Base-by-base conservation (phyloP, 2,888 invertebrate species). In the Apamea sordens region DNA sequence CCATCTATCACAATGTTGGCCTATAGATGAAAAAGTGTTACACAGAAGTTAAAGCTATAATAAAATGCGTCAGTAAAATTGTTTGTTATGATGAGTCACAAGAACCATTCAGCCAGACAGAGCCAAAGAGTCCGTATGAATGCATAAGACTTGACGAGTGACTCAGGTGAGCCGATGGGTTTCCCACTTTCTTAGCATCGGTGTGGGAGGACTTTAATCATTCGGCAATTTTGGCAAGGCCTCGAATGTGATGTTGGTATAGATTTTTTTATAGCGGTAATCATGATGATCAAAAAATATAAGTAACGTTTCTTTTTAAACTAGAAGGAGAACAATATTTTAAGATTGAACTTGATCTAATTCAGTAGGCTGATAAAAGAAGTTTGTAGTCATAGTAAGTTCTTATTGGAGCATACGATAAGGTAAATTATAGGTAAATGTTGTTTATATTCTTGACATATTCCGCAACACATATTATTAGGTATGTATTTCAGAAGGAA, bases 121-220 rank as follows among this genome's bases (percentile, higher is more conserved):
- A 28, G 36, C 10, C 72, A 13, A 86, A 67, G 91, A 92, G 90
- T 86, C 92, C 91, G 59, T 90, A 91, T 83, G 83, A 90, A 90
- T 88, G 89, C 90, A 87, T 84, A 83, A 85, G 81, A 79, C 77
- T 61, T 75, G 77, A 86, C 24, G 67, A 65, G 73, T 91, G 92
- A 92, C 80, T 93, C 91, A 92, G 80, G 77, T 64, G 76, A 80
- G 59, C 32, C 82, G 79, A 82, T 81, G 90, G 92, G 87, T 85
- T 93, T 92, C 90, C 86, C 86, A 86, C 89, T 91, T 89, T 89
- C 91, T 89, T 85, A 88, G 85, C 79, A 79, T 85, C 79, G 18
- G 71, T 83, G 87, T 88, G 78, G 86, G 84, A 28, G 70, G 79
- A 70, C 32, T 50, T 83, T 81, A 83, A 84, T 85, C 79, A 86